Base-by-base conservation (phyloP, 2,888 invertebrate genomes). In the Aleiodes alternator region DNA sequence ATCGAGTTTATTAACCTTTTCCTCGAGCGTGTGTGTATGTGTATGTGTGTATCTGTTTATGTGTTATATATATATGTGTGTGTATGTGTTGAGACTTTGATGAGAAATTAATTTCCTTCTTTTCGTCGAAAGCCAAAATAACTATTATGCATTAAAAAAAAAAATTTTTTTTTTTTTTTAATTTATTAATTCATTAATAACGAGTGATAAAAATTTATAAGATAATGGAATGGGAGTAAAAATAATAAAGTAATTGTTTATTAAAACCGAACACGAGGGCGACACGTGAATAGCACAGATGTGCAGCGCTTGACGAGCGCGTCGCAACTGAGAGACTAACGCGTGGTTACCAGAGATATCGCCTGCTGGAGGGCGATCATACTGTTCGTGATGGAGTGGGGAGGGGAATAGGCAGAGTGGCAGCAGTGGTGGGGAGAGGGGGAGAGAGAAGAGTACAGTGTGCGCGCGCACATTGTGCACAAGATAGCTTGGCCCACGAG, bases 271-370 rank as follows among this genome's bases (percentile, higher is more conserved):
- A 80, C 78, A 79, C 81, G 79, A 76, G 78, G 76, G 80, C 81
- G 82, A 73, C 84, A 73, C 84, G 81, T 82, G 80, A 78, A 80
- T 68, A 82, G 82, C 80, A 80, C 81, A 88, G 88, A 87, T 82
- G 83, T 86, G 84, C 85, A 88, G 88, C 88, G 89, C 87, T 88
- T 88, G 89, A 86, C 86, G 87, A 87, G 87, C 89, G 90, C 87
- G 89, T 90, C 85, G 89, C 90, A 85, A 89, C 86, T 89, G 90
- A 89, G 82, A 87, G 85, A 78, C 84, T 82, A 86, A 84, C 83
- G 83, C 83, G 84, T 83, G 87, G 87, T 84, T 84, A 80, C 80
- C 75, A 81, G 82, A 80, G 82, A 82, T 78, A 80, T 77, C 80
- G 77, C 76, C 76, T 69, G 80, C 76, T 73, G 72, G 78, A 79